phyloP scores from a whole-genome alignment of 2,113 vertebrate genomes.

The Pedetes capensis region DNA sequence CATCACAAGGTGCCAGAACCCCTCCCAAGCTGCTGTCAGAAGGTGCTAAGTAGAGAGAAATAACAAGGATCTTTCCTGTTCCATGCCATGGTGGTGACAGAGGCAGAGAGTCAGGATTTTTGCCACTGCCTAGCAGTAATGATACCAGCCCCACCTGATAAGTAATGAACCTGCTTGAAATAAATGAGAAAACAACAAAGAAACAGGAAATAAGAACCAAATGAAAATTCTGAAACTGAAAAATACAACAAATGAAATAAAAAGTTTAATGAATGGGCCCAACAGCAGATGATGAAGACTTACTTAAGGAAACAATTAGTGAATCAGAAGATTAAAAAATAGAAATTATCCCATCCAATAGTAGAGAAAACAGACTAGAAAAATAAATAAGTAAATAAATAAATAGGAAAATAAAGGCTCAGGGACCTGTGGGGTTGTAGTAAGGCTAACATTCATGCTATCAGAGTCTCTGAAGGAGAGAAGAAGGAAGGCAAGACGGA shows the following conservation, averaged over 20 bases:
- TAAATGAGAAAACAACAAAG: neutral
- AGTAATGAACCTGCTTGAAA: neutral
- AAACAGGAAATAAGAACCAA: neutral
- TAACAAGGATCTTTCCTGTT: neutral
- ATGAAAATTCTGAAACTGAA: slow-evolving; percentile 20
- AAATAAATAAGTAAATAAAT: neutral
- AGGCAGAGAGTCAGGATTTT: neutral
- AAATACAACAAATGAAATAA: slow-evolving; percentile 10
- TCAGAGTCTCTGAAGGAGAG: neutral
- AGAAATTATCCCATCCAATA: neutral
- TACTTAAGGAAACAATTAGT: neutral
- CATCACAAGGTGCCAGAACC: neutral
- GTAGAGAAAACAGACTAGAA: neutral
- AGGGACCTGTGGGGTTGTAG: neutral
- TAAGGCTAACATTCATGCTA: neutral
- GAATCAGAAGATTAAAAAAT: neutral
- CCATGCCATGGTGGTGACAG: neutral
- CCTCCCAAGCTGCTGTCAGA: neutral
- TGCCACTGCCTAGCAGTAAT: too few species aligned
- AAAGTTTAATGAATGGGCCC: neutral
- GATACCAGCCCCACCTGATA: neutral
- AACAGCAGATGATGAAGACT: neutral
- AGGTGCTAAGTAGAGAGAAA: neutral
- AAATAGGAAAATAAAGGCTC: neutral
- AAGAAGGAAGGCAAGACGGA: too few species aligned